These are phyloP conservation scores for Ferdinandea cuprea DNA, from an alignment of 2,888 invertebrate genomes.

Conservation along the genomic window DNA sequence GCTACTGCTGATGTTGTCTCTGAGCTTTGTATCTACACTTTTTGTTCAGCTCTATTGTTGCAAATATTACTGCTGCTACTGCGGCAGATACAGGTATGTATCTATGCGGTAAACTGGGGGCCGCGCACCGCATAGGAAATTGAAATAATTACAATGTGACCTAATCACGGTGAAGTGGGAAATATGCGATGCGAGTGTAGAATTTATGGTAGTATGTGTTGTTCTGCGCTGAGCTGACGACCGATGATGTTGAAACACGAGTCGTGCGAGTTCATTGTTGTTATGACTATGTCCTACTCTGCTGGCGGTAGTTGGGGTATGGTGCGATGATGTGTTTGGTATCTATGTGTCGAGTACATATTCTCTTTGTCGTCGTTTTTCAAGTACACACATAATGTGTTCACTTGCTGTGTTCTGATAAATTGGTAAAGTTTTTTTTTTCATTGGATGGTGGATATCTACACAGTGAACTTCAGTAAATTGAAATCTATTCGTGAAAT, in stretches of 20 bases:
- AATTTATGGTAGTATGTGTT: slow-evolving; percentile 22
- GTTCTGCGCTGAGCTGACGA: not conserved
- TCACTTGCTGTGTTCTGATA: not conserved
- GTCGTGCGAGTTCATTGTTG: slow-evolving; percentile 65
- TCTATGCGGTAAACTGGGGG: slow-evolving; percentile 1
- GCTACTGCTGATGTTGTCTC: slow-evolving; percentile 16
- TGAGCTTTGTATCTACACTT: slow-evolving; percentile 2
- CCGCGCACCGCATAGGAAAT: slow-evolving; percentile 55
- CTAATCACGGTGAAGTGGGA: slow-evolving; percentile 53
- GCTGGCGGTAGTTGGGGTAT: slow-evolving; percentile 2
- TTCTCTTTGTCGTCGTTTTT: not conserved
- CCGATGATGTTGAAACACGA: slow-evolving; percentile 61
- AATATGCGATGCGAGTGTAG: slow-evolving; percentile 26
- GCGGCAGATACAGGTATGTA: not conserved
- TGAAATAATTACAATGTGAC: slow-evolving; percentile 65
- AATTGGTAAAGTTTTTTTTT: not conserved
- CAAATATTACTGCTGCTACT: slow-evolving; percentile 15
- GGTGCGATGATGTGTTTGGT: not conserved
- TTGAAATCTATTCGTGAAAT: too few species aligned
- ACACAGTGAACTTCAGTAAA: too few species aligned
- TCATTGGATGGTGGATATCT: too few species aligned
- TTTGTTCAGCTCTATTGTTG: slow-evolving; percentile 32
- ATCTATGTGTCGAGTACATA: not conserved
- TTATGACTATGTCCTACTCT: slow-evolving; percentile 62
- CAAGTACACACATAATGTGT: not conserved